phyloP scores from a whole-genome alignment of 2,888 invertebrate genomes.

The Lochmaea capreae region DNA sequence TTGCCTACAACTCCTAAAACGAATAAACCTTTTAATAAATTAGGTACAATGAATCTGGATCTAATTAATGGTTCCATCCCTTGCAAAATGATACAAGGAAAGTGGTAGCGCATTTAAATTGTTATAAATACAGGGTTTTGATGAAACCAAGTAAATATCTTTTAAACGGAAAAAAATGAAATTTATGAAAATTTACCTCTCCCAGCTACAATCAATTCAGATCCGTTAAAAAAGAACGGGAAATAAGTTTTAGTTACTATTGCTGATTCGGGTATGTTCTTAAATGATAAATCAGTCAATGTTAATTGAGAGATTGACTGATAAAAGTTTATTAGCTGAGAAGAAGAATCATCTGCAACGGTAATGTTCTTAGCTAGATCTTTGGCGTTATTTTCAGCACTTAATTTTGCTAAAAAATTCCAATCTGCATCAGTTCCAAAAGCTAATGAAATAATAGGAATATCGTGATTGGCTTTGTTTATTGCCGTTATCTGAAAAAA shows the following conservation, averaged over 20 bases:
- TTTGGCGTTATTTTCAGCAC: conserved; percentile 71
- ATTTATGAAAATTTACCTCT: too few relatives aligned
- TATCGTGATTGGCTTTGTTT: conserved; percentile 63
- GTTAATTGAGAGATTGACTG: conserved; percentile 74
- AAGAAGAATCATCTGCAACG: conserved; percentile 73
- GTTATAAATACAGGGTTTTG: too few relatives aligned
- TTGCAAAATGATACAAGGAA: too few relatives aligned
- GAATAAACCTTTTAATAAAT: neutral
- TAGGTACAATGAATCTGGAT: too few relatives aligned
- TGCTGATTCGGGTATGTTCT: conserved; percentile 64
- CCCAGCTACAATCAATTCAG: conserved; percentile 73
- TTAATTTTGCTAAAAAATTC: conserved; percentile 72
- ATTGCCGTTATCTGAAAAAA: conserved; percentile 59
- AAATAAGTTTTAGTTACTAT: conserved; percentile 68
- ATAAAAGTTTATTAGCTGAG: conserved; percentile 74
- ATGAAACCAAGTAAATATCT: too few relatives aligned
- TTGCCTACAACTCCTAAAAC: conserved; percentile 44
- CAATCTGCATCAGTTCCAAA: conserved; percentile 76
- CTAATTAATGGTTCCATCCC: too few relatives aligned
- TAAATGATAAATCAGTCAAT: conserved; percentile 72
- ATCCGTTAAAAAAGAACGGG: conserved; percentile 70
- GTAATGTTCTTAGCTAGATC: conserved; percentile 73
- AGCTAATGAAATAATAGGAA: conserved; percentile 72
- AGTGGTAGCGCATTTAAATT: too few relatives aligned
- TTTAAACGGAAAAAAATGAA: too few relatives aligned